Conservation (phyloP, 2,797 vertebrate genomes). For the Leptoclinus maculatus region DNA sequence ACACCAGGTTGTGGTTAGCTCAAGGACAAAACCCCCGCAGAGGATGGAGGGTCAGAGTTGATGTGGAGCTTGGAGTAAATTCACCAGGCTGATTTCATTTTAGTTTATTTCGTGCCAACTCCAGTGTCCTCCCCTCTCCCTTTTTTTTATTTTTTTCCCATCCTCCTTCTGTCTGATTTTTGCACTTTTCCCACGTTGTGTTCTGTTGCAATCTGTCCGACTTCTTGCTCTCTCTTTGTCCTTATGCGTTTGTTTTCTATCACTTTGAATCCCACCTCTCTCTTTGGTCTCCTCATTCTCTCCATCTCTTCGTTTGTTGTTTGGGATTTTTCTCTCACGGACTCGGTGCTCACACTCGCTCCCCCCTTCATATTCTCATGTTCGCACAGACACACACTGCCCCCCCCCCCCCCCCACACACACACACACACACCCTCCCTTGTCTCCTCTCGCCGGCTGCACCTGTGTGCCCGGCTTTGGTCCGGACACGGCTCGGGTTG, state of each 20-base stretch:
- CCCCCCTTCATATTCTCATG: slow-evolving; percentile 38
- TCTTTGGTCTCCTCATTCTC: slow-evolving; percentile 17
- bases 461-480: slow-evolving; percentile 80
- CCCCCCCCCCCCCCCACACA: no score
- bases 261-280: slow-evolving; percentile 44
- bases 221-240: slow-evolving; percentile 46
- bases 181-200: slow-evolving; percentile 42
- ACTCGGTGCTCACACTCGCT: background rate
- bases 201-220: slow-evolving; percentile 38
- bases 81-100: slow-evolving; percentile 45
- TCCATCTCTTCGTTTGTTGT: background rate
- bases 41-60: slow-evolving; percentile 57
- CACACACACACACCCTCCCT: slow-evolving; percentile 21
- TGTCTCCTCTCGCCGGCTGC: slow-evolving; percentile 57
- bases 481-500: slow-evolving; percentile 79
- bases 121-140: slow-evolving; percentile 34
- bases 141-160: slow-evolving; percentile 4
- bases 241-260: slow-evolving; percentile 38
- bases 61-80: slow-evolving; percentile 52
- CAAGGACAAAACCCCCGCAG: slow-evolving; percentile 46
- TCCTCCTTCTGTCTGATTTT: slow-evolving; percentile 19
- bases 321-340: background rate
- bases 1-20: slow-evolving; percentile 58
- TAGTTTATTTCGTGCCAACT: slow-evolving; percentile 36
- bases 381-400: slow-evolving; percentile 44